These are phyloP conservation scores for Polietes domitor DNA, from an alignment of 2,888 invertebrate species.

Conservation along the genomic window DNA sequence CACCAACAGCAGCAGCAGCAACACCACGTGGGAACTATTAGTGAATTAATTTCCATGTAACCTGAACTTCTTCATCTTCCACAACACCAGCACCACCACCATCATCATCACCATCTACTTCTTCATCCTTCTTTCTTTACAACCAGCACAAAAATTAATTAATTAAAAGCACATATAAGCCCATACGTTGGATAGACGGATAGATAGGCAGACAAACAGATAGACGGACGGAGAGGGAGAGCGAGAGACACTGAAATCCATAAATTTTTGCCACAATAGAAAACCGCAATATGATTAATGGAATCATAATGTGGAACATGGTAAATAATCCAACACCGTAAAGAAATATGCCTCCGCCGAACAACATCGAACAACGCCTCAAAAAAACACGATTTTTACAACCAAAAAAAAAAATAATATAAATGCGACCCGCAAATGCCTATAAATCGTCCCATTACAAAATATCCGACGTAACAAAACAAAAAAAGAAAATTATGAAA, in stretches of 20 bases:
- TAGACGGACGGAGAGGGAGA: no score
- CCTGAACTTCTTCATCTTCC: not conserved
- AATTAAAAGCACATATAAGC: slow-evolving; percentile 27
- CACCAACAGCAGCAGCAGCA: not conserved
- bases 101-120: not conserved
- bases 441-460: slow-evolving; percentile 40
- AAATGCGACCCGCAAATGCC: not conserved
- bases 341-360: slow-evolving; percentile 9
- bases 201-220: not conserved
- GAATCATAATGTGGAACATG: slow-evolving; percentile 43
- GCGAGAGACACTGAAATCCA: not conserved
- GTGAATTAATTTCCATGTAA: slow-evolving; percentile 27
- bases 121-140: not conserved
- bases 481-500: slow-evolving; percentile 32
- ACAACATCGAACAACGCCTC: slow-evolving; percentile 46
- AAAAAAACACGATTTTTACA: slow-evolving; percentile 45
- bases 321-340: not conserved
- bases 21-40: slow-evolving; percentile 24
- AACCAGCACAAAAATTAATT: slow-evolving; percentile 41
- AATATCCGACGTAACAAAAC: not conserved
- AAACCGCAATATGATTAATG: slow-evolving; percentile 51
- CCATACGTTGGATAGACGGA: not conserved
- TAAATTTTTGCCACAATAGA: slow-evolving; percentile 32
- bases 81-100: no score
- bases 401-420: no score